Evolutionary conservation across 2,113 vertebrate species (phyloP), one percentile per base, ranked within the genome.

Genomic region (Cacatua alba): DNA sequence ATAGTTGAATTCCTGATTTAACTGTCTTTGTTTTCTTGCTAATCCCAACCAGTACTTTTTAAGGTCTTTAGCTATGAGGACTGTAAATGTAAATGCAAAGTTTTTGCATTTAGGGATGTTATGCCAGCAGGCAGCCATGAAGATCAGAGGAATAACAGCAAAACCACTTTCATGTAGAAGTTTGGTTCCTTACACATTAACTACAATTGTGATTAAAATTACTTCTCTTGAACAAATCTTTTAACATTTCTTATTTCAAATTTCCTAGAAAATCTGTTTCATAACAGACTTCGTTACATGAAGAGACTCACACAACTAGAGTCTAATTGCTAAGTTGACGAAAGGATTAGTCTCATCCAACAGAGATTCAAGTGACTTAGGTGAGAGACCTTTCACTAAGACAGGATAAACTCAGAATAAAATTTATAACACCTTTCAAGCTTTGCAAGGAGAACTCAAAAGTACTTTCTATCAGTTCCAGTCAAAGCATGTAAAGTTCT

Each of bases 61-160:
- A 81, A 90, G 39, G 39, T 39, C 39, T 39, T 39, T 39, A 39
- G 64, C 83, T 81, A 90, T 6, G 59, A 75, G 57, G 52, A 64
- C 25, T 90, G 60, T 60, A 82, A 81, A 86, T 90, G 60, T 60
- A 82, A 81, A 86, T 72, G 65, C 52, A 86, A 72, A 91, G 67
- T 9, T 57, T 57, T 33, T n/a, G 55, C 55, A 57, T 33, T 72
- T 80, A 35, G 29, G 74, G 60, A 62, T 70, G 63, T 85, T 57
- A 48, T 59, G 16, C 49, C 90, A 95, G 78, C 74, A 90, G 70
- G 70, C 43, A 82, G 81, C 16, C 78, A 37, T 67, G 25, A 71
- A 91, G 89, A 91, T 92, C 93, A 95, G 67, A 95, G 48, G 44
- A 92, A 48, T 57, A 80, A 62, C 44, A 95, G 82, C 41, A 85